Conservation (phyloP, 2,113 vertebrate species). For the Hystrix cristata region DNA sequence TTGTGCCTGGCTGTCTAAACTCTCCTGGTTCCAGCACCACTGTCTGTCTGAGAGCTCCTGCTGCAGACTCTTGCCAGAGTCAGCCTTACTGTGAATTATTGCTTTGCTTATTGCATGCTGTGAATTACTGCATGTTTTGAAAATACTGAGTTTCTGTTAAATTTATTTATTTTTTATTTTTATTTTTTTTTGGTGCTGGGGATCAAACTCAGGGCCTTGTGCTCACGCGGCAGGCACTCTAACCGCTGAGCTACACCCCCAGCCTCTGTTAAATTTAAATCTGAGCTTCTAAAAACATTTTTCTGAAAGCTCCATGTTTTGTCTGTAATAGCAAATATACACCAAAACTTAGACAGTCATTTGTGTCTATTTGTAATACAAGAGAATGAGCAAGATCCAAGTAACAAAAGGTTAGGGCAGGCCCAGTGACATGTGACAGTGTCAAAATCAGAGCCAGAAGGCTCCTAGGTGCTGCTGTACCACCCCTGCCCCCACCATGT, state of each 20-base stretch:
- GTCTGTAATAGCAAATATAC: not conserved
- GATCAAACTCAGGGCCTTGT: not conserved
- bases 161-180: not conserved
- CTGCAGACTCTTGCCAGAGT: not conserved
- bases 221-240: not conserved
- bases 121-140: not conserved
- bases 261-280: not conserved
- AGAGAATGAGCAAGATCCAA: not conserved
- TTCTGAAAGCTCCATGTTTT: not conserved
- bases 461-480: not conserved
- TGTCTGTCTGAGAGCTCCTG: not conserved
- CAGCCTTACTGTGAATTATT: not conserved
- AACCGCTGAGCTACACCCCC: too few species aligned
- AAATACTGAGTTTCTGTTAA: slow-evolving; percentile 30
- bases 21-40: not conserved
- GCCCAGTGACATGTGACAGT: fast-evolving
- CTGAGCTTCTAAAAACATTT: slow-evolving; percentile 25
- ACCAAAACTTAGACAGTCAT: not conserved
- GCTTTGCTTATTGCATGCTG: not conserved
- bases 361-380: not conserved
- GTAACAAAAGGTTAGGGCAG: not conserved
- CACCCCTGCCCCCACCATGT: not conserved
- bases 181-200: too few species aligned
- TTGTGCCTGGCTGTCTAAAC: not conserved
- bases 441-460: not conserved